phyloP scores from a whole-genome alignment of 1,140 invertebrate species.

The Cydia splendana region DNA sequence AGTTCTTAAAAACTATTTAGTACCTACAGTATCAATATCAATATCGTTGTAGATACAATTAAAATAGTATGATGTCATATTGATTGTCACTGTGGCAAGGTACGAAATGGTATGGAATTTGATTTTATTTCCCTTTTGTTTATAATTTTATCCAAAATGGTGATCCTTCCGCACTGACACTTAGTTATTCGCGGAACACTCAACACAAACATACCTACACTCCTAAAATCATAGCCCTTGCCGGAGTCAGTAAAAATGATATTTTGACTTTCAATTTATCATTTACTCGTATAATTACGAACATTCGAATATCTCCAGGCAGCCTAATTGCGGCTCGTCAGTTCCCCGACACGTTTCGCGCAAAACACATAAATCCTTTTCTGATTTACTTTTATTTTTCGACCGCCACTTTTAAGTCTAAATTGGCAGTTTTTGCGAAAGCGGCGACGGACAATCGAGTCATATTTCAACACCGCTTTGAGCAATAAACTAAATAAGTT shows the following conservation, averaged over 20 bases:
- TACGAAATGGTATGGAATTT: no score
- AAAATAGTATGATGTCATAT: no score
- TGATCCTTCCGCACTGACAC: no score
- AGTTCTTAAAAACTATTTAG: no score
- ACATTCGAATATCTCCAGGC: conserved; percentile 7
- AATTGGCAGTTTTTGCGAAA: conserved; percentile 28
- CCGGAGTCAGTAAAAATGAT: not conserved
- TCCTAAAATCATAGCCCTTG: no score
- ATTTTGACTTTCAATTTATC: not conserved
- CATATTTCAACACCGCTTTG: conserved; percentile 24
- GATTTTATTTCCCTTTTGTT: no score
- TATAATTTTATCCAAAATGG: no score
- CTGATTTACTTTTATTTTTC: conserved; percentile 17
- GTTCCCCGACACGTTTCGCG: not conserved
- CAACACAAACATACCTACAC: no score
- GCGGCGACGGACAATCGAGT: conserved; percentile 24
- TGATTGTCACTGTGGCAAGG: no score
- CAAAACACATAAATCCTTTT: conserved; percentile 24
- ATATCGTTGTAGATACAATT: no score
- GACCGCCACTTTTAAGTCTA: conserved; percentile 18
- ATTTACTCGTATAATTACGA: not conserved
- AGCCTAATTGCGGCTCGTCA: conserved; percentile 14
- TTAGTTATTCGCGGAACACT: no score
- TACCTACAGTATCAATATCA: no score
- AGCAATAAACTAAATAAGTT: conserved; percentile 29